Evolutionary conservation across 2,113 vertebrate genomes (phyloP).

Genomic region (Xiphophorus maculatus): DNA sequence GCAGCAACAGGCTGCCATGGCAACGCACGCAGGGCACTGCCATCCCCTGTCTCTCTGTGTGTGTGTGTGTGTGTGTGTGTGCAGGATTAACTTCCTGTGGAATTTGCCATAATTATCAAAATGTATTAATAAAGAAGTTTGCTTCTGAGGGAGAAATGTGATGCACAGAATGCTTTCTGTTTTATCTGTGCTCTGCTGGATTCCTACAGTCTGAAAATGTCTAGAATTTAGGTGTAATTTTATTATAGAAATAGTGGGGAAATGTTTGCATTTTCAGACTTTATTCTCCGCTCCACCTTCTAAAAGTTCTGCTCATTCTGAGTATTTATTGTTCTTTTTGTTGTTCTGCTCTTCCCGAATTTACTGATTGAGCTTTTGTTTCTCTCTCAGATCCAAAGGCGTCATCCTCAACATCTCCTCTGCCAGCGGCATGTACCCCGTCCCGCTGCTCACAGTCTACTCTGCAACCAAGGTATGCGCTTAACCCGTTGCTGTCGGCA

Average conservation of each 20-base stretch:
- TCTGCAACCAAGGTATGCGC: constrained; percentile 88
- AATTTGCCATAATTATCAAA: constrained; percentile 6
- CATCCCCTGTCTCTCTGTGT: constrained; percentile 8
- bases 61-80: constrained; percentile 34
- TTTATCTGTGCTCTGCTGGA: background rate
- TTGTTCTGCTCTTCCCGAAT: background rate
- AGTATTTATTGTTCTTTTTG: background rate
- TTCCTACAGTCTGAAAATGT: background rate
- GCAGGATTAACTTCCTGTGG: constrained; percentile 22
- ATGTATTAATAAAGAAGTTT: background rate
- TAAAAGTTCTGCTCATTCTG: background rate
- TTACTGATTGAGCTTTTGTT: background rate
- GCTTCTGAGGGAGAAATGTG: background rate
- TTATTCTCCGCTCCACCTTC: too few species aligned
- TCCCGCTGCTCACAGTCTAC: constrained; percentile 89
- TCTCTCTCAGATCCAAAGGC: constrained; percentile 82
- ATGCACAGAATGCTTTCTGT: background rate
- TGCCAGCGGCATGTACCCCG: constrained; percentile 81
- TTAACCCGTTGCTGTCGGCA: background rate
- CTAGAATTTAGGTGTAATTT: background rate
- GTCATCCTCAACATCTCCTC: constrained; percentile 93
- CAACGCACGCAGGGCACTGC: constrained; percentile 73
- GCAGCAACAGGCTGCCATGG: constrained; percentile 83
- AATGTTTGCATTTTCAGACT: too few species aligned
- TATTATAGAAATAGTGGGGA: too few species aligned